Conservation (phyloP, 1,140 invertebrate genomes). For the Pseudomyrmex sp. region DNA sequence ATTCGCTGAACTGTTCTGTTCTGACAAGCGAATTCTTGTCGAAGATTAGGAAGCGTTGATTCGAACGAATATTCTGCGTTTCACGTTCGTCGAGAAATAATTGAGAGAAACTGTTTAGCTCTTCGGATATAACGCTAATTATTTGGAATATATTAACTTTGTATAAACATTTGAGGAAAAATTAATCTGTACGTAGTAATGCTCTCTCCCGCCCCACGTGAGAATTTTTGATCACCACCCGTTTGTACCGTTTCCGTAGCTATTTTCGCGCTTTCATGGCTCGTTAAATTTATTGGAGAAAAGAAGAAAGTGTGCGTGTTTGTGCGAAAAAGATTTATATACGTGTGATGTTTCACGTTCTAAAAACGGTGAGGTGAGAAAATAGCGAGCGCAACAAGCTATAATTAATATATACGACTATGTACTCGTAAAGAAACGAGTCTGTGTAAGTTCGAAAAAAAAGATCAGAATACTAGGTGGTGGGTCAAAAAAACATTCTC, state of each 20-base stretch:
- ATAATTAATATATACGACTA: no score
- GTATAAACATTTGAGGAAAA: slow-evolving; percentile 7
- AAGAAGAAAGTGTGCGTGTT: neutral
- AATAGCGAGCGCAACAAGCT: no score
- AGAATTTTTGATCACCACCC: neutral
- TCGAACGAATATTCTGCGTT: neutral
- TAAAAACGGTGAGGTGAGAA: no score
- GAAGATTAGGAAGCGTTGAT: slow-evolving; percentile 6
- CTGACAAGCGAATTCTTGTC: neutral
- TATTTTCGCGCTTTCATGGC: neutral
- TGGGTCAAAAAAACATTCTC: no score
- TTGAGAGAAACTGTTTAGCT: neutral
- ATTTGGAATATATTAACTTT: neutral
- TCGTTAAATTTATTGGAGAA: neutral
- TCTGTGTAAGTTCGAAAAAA: no score
- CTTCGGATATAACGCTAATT: neutral
- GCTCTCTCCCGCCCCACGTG: no score
- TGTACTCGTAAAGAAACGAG: neutral
- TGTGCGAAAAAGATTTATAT: neutral
- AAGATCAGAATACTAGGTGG: no score
- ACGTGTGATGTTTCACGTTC: neutral
- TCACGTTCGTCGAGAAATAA: neutral
- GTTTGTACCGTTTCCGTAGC: neutral
- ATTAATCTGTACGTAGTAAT: neutral
- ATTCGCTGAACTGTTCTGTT: neutral